Evolutionary conservation across 2,797 vertebrate species (phyloP).

Genomic region (Hemibagrus guttatus): DNA sequence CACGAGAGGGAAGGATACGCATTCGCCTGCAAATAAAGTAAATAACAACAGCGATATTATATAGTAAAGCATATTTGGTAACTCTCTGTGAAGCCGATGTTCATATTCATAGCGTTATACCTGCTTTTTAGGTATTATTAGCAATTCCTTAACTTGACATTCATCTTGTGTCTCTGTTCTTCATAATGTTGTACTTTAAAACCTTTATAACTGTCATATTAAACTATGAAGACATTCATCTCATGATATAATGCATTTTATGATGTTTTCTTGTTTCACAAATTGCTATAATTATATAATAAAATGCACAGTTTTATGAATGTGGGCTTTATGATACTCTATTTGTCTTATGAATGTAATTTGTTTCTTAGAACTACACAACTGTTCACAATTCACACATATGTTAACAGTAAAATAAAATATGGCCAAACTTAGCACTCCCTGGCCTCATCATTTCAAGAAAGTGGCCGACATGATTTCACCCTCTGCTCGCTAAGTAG

Average conservation of each 20-base stretch:
- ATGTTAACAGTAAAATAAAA: conserved; percentile 24
- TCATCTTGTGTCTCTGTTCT: neutral
- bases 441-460: neutral
- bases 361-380: neutral
- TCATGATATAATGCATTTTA: neutral
- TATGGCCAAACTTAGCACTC: conserved; percentile 57
- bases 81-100: neutral
- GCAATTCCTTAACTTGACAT: neutral
- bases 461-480: conserved; percentile 53
- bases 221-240: neutral
- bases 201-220: neutral
- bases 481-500: conserved; percentile 50
- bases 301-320: neutral
- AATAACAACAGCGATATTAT: neutral
- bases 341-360: neutral
- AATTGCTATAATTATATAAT: neutral
- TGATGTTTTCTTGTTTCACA: neutral
- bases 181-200: neutral
- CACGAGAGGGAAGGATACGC: conserved; percentile 58
- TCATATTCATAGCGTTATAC: neutral
- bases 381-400: neutral
- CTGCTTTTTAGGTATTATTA: too few species aligned
- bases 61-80: neutral
- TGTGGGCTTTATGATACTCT: neutral
- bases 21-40: neutral